Conservation (phyloP, 92 coral and sea anemone genomes). For the Anthopleura xanthogrammica region DNA sequence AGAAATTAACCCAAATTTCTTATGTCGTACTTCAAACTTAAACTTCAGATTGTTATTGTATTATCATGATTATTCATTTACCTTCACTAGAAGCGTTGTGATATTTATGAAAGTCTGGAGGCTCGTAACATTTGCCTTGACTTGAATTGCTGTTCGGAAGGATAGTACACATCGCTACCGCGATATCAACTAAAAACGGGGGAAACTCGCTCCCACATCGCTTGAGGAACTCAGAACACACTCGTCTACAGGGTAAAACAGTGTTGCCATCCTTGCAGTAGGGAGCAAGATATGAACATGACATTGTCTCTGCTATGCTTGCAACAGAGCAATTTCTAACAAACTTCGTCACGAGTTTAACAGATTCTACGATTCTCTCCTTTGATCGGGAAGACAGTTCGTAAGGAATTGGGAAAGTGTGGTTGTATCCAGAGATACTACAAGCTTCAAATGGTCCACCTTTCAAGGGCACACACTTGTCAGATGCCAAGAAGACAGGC, state of each 20-base stretch:
- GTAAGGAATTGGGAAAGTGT: slow-evolving; percentile 20
- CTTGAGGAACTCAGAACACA: slow-evolving; percentile 71
- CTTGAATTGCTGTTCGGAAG: slow-evolving; percentile 35
- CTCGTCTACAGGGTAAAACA: slow-evolving; percentile 66
- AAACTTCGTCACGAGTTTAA: neutral
- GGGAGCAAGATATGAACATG: slow-evolving; percentile 48
- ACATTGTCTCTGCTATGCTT: slow-evolving; percentile 31
- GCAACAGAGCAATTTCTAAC: slow-evolving; percentile 29
- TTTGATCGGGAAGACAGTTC: slow-evolving; percentile 14
- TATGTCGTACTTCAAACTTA: too few relatives aligned
- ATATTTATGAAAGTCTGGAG: slow-evolving; percentile 48
- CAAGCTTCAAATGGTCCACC: slow-evolving; percentile 27
- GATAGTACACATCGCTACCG: slow-evolving; percentile 31
- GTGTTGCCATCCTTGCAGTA: slow-evolving; percentile 34
- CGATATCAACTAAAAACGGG: slow-evolving; percentile 19
- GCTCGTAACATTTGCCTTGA: slow-evolving; percentile 51
- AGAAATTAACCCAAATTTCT: too few relatives aligned
- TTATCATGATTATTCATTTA: neutral
- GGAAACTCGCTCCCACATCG: slow-evolving; percentile 45
- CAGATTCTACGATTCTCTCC: neutral
- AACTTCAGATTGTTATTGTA: too few relatives aligned
- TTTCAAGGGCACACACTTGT: slow-evolving; percentile 16
- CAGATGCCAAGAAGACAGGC: slow-evolving; percentile 2
- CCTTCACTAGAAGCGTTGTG: slow-evolving; percentile 38
- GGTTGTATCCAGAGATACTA: slow-evolving; percentile 25